phyloP scores from a whole-genome alignment of 2,888 invertebrate species.

The Stramonita haemastoma region DNA sequence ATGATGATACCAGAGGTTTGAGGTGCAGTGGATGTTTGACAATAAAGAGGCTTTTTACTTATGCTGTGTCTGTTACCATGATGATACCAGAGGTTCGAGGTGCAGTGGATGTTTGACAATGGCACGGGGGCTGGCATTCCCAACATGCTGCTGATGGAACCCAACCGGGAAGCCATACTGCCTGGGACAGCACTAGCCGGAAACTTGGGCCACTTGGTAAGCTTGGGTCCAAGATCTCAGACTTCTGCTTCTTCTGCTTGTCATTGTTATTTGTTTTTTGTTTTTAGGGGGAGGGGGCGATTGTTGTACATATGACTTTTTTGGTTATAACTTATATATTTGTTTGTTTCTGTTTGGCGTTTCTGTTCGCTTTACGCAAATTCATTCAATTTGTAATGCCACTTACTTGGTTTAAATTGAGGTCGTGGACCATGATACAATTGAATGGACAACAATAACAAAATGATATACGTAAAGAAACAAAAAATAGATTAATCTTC shows the following conservation, averaged over 20 bases:
- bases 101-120: slow-evolving; percentile 12
- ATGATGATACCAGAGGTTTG: neutral
- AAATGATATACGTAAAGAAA: too few relatives aligned
- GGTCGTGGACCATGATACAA: too few relatives aligned
- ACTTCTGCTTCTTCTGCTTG: neutral
- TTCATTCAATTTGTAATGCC: too few relatives aligned
- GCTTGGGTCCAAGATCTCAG: too few relatives aligned
- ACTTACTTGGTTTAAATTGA: too few relatives aligned
- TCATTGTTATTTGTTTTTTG: neutral
- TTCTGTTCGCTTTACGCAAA: too few relatives aligned
- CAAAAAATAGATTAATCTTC: too few relatives aligned
- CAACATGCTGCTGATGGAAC: slow-evolving; percentile 26
- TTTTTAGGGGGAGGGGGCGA: neutral
- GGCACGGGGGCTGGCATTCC: neutral
- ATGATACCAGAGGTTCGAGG: slow-evolving; percentile 10
- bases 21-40: slow-evolving; percentile 18
- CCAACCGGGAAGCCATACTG: neutral
- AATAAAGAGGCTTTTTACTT: too few relatives aligned
- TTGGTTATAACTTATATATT: too few relatives aligned
- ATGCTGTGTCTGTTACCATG: neutral
- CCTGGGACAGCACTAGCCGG: neutral
- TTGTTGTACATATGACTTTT: too few relatives aligned
- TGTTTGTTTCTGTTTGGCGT: too few relatives aligned
- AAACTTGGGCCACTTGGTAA: neutral
- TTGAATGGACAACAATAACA: too few relatives aligned